These are phyloP conservation scores for Biston stratarius DNA, from an alignment of 2,888 invertebrate genomes.

Conservation along the genomic window DNA sequence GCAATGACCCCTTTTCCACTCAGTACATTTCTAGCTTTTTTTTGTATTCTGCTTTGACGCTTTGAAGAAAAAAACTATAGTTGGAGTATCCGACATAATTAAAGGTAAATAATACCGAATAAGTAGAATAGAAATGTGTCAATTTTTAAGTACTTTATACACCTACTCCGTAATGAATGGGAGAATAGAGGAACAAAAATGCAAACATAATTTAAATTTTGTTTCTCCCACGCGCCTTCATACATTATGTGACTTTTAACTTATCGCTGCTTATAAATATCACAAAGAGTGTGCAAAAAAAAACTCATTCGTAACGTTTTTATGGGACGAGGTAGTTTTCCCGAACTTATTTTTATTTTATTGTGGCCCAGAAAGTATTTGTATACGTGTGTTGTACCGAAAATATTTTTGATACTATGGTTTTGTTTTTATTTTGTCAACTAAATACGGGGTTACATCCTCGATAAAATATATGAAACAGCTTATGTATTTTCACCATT, in stretches of 20 bases:
- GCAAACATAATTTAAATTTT: constrained; percentile 14
- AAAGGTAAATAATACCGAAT: no score
- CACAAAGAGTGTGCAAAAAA: not conserved
- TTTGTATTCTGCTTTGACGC: no score
- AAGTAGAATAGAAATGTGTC: no score
- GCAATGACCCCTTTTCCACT: no score
- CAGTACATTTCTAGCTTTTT: no score
- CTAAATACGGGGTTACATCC: no score
- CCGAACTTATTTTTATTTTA: not conserved
- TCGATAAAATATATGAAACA: no score
- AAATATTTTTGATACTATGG: not conserved
- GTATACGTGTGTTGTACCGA: not conserved
- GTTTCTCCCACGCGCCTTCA: constrained; percentile 18
- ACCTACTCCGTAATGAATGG: constrained; percentile 15
- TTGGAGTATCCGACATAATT: no score
- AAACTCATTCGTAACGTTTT: not conserved
- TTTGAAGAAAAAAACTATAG: no score
- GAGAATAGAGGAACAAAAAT: constrained; percentile 13
- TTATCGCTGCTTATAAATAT: constrained; percentile 9
- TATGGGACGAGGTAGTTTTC: not conserved
- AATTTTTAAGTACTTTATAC: not conserved
- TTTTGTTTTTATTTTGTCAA: not conserved
- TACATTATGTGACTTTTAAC: constrained; percentile 8
- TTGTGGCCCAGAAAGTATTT: not conserved
- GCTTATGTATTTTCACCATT: no score